Conservation (phyloP, 2,888 invertebrate species). For the Protodeltote pygarga region DNA sequence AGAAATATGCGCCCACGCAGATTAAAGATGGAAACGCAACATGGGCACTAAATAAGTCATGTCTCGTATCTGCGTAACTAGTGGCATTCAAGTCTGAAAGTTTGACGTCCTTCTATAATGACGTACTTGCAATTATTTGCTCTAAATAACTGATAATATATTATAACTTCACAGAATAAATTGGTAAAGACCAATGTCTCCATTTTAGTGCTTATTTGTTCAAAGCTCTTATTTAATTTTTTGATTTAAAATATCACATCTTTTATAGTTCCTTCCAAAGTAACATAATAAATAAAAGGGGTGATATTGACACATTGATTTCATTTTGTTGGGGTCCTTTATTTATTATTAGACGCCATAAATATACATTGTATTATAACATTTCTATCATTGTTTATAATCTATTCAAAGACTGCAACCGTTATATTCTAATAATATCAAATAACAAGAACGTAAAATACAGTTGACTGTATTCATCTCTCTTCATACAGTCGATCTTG, state of each 20-base stretch:
- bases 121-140: constrained; percentile 55
- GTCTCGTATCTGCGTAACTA: constrained; percentile 77
- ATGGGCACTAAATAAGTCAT: constrained; percentile 84
- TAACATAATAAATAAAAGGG: constrained; percentile 56
- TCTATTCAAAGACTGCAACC: constrained; percentile 25
- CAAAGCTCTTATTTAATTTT: constrained; percentile 18
- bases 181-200: too few relatives aligned
- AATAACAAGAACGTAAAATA: constrained; percentile 24
- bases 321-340: constrained; percentile 44
- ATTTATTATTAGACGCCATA: constrained; percentile 18
- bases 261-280: constrained; percentile 23
- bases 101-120: constrained; percentile 64
- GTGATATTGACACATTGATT: constrained; percentile 60
- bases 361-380: constrained; percentile 23
- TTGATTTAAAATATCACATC: constrained; percentile 32
- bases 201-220: too few relatives aligned
- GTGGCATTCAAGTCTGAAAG: constrained; percentile 68
- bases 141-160: constrained; percentile 43
- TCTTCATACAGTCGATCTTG: constrained; percentile 20
- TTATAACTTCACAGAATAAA: constrained; percentile 9
- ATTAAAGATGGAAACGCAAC: constrained; percentile 84
- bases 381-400: constrained; percentile 30
- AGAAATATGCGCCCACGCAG: constrained; percentile 85
- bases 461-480: constrained; percentile 24
- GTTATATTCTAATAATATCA: constrained; percentile 20